phyloP scores from a whole-genome alignment of 30 jellyfish, hydroid and myxozoan genomes.

The Hydractinia symbiolongicarpus region DNA sequence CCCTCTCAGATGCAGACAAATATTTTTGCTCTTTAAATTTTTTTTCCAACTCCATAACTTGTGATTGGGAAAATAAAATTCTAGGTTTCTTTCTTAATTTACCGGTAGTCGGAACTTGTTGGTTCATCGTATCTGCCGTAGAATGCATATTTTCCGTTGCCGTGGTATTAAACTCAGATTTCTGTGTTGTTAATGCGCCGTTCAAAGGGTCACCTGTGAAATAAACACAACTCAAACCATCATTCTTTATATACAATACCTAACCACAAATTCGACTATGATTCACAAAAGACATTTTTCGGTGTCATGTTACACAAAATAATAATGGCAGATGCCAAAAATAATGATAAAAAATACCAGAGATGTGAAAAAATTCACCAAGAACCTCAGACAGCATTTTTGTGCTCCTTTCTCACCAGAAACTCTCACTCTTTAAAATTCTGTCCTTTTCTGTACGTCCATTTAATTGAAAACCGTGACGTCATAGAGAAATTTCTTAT shows the following conservation, averaged over 20 bases:
- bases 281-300: not conserved
- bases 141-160: slow-evolving; percentile 29
- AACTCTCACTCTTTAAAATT: too few relatives aligned
- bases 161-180: slow-evolving; percentile 19
- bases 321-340: slow-evolving; percentile 3
- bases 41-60: slow-evolving; percentile 87
- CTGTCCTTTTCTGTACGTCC: too few relatives aligned
- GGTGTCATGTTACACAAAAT: not conserved
- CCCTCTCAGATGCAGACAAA: slow-evolving; percentile 85
- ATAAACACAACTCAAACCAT: not conserved
- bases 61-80: slow-evolving; percentile 83
- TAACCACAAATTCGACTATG: not conserved
- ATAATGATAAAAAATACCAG: not conserved
- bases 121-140: slow-evolving; percentile 17
- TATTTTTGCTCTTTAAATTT: slow-evolving; percentile 83
- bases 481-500: too few relatives aligned
- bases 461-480: too few relatives aligned
- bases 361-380: too few relatives aligned
- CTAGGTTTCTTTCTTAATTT: slow-evolving; percentile 68
- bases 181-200: not conserved
- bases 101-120: slow-evolving; percentile 14
- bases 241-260: not conserved
- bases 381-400: too few relatives aligned
- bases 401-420: too few relatives aligned
- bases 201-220: slow-evolving; percentile 24